Base-by-base conservation (phyloP, 2,113 vertebrate genomes). In the Marmota monax region DNA sequence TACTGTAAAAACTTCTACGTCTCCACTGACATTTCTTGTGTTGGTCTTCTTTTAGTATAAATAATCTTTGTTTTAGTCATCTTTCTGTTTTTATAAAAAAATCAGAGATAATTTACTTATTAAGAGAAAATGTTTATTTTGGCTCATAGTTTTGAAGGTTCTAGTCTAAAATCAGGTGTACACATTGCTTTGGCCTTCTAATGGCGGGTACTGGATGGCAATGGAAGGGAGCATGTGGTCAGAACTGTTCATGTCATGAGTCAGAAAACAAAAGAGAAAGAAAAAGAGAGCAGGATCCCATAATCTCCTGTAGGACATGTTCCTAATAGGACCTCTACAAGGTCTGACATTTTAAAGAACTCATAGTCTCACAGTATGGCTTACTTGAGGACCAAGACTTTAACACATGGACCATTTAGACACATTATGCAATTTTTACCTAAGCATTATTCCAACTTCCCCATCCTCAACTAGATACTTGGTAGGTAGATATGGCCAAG, bases 391-490 rank as follows among this genome's bases (percentile, higher is more conserved):
- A 22, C 20, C 8, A 37, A 73, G 70, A 29, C 32, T 34, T 70
- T n/a, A 70, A 70, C 32, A n/a, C 29, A n/a, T 17, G 13, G 67
- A 16, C 14, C 32, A 16, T 70, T 16, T 14, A 32, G 29, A 34
- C 6, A 58, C 56, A 22, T 51, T 51, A 51, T 13, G 27, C 11
- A 22, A 23, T 20, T 77, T 65, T 77, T 37, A 78, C 22, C 61
- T 61, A 32, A 72, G 22, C 18, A 56, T 4, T 65, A n/a, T 56
- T 32, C 4, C 17, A 10, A 34, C 42, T 53, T 79, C 5, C 42
- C 22, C 2, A 2, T 9, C 17, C 22, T 29, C 16, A 5, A 5
- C 4, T 11, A 5, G 42, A 37, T 12, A 12, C 34, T 18, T 74
- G 17, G 3, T 42, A 32, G 51, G 53, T 65, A 51, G 51, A 18